phyloP scores from a whole-genome alignment of 1,140 invertebrate genomes.

The Caenorhabditis tropicalis region DNA sequence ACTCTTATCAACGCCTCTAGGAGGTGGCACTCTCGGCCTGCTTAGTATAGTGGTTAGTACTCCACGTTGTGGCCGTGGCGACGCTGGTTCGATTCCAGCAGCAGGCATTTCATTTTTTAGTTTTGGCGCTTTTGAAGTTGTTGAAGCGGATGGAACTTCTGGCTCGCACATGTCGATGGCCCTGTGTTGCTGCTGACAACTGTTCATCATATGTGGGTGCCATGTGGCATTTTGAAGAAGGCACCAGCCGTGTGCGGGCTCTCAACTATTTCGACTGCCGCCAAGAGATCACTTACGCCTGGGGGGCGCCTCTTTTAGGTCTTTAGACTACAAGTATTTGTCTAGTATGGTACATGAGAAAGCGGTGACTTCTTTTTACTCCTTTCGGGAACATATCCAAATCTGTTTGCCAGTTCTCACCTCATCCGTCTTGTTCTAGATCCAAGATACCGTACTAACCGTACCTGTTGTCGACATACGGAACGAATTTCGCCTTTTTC shows the following conservation, averaged over 20 bases:
- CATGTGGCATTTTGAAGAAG: not conserved
- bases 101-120: constrained; percentile 6
- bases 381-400: not conserved
- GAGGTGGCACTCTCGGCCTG: not conserved
- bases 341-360: not conserved
- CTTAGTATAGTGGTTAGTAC: constrained; percentile 63
- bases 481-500: too few relatives aligned
- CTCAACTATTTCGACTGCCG: not conserved
- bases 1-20: not conserved
- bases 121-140: not conserved
- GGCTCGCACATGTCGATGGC: constrained; percentile 16
- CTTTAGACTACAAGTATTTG: constrained; percentile 18
- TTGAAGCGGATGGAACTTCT: not conserved
- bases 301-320: not conserved
- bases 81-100: constrained; percentile 61
- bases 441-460: not conserved
- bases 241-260: not conserved
- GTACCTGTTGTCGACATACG: constrained; percentile 2
- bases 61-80: constrained; percentile 63
- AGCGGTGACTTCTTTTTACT: not conserved
- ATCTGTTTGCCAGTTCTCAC: not conserved
- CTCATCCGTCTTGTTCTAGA: not conserved
- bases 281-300: constrained; percentile 16
- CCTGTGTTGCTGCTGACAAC: constrained; percentile 30
- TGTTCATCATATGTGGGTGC: constrained; percentile 36